Base-by-base conservation (phyloP, 2,113 vertebrate genomes). In the Archilochus colubris region DNA sequence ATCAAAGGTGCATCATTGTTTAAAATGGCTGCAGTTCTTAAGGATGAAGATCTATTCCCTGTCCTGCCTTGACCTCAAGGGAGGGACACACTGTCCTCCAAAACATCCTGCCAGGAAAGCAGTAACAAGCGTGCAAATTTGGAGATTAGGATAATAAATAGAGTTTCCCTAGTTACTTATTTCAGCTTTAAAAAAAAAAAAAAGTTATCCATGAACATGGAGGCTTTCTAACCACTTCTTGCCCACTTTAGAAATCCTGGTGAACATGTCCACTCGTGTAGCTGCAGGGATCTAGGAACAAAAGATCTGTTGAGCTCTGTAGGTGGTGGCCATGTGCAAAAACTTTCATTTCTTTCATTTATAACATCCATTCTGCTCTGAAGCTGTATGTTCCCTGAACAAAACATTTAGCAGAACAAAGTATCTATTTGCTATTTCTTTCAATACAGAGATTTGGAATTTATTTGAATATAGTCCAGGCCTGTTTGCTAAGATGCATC, bases 21-120 rank as follows among this genome's bases (percentile, higher is more conserved):
- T 94, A 91, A 95, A 95, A 94, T 70, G 64, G 86, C 94, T 93
- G 63, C 79, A 80, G 87, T 63, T 91, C 89, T 87, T 91, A 81
- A 83, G 86, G 77, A 72, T 83, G 94, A 94, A 93, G 94, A 96
- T 88, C 79, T 91, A 40, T 38, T 95, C 82, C 83, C 33, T 80
- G 77, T 89, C 94, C 96, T 72, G 87, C 72, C 68, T 81, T 85
- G 87, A 94, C 87, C 91, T 82, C 69, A 82, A 79, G 89, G 86
- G 57, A 96, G 88, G 76, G 86, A 95, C 96, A 95, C 72, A 30
- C 82, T 93, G 94, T 95, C 94, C 87, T 95, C 73, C 93, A 94
- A 96, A 96, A 96, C 94, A 96, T 92, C 87, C 94, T 96, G 94
- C 85, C 91, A 97, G 89, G 91, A 96, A 97, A 93, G 84, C 78